Conservation (phyloP, 2,797 vertebrate species). For the Sebastes steindachneri region DNA sequence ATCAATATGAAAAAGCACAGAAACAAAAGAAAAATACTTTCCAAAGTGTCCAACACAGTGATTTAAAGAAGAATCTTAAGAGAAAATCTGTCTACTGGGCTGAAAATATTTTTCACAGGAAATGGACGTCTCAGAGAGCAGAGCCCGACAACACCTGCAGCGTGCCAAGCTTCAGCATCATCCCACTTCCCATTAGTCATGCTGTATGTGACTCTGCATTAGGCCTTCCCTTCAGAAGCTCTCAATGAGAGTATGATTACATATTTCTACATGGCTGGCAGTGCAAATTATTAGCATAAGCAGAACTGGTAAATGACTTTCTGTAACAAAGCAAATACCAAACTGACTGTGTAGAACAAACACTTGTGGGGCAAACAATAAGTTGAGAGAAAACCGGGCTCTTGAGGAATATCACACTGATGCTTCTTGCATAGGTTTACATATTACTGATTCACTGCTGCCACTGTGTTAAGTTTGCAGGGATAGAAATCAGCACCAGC, state of each 20-base stretch:
- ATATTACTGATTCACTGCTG: constrained; percentile 51
- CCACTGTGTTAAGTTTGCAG: constrained; percentile 42
- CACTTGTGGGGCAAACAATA: constrained; percentile 64
- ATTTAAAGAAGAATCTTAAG: constrained; percentile 10
- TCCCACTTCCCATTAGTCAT: constrained; percentile 74
- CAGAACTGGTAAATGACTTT: constrained; percentile 69
- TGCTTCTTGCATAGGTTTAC: constrained; percentile 56
- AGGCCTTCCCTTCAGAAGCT: constrained; percentile 64
- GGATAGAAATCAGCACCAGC: constrained; percentile 14
- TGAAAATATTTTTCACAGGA: constrained; percentile 36
- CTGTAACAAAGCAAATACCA: constrained; percentile 65
- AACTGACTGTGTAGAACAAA: constrained; percentile 60
- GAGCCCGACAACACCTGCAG: constrained; percentile 35
- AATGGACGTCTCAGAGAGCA: constrained; percentile 47
- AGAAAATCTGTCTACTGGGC: constrained; percentile 19
- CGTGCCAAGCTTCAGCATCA: constrained; percentile 51
- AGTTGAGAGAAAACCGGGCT: constrained; percentile 49
- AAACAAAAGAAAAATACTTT: background rate
- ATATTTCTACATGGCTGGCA: constrained; percentile 76
- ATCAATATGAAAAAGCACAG: background rate
- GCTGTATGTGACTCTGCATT: constrained; percentile 66
- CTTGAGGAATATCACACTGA: constrained; percentile 54
- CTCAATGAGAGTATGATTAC: constrained; percentile 78
- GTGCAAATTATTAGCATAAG: constrained; percentile 73
- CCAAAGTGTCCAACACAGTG: background rate